phyloP scores from a whole-genome alignment of 2,797 vertebrate genomes.

The Neosalanx taihuensis region DNA sequence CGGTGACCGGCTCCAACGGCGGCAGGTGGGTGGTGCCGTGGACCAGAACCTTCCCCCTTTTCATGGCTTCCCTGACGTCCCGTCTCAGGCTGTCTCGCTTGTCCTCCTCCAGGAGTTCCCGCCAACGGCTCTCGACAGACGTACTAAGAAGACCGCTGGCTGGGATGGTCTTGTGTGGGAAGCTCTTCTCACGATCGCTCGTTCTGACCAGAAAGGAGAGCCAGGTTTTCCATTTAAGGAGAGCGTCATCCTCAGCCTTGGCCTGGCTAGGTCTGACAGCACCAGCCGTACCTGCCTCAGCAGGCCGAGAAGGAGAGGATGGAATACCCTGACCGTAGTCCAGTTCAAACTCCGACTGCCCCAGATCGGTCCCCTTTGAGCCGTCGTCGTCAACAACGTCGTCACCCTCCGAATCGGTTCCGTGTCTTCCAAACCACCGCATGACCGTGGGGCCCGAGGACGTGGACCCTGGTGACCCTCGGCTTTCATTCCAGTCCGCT shows the following conservation, averaged over 20 bases:
- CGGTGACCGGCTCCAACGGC: not conserved
- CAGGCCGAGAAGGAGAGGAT: too few species aligned
- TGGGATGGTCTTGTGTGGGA: not conserved
- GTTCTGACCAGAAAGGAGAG: slow-evolving; percentile 49
- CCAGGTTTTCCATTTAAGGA: slow-evolving; percentile 65
- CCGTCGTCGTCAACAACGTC: slow-evolving; percentile 38
- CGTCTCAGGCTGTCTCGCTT: slow-evolving; percentile 27
- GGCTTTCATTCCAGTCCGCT: not conserved
- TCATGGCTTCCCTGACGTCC: slow-evolving; percentile 60
- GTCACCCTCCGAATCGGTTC: not conserved
- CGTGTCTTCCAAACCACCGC: too few species aligned
- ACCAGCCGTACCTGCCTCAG: not conserved
- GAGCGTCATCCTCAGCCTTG: slow-evolving; percentile 25
- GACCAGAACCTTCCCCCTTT: slow-evolving; percentile 43
- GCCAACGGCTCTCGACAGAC: rapidly evolving
- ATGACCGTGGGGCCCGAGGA: slow-evolving; percentile 24
- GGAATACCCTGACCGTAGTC: not conserved
- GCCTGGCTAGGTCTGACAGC: not conserved
- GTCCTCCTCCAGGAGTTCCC: slow-evolving; percentile 9
- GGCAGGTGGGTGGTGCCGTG: slow-evolving; percentile 27
- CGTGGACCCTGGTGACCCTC: not conserved
- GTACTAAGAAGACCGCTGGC: not conserved
- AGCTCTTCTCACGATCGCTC: not conserved
- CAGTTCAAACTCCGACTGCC: not conserved
- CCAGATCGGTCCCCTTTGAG: not conserved